Evolutionary conservation across 2,888 invertebrate genomes (phyloP), one percentile per base, ranked within the genome.

Genomic region (Oligia fasciuncula): DNA sequence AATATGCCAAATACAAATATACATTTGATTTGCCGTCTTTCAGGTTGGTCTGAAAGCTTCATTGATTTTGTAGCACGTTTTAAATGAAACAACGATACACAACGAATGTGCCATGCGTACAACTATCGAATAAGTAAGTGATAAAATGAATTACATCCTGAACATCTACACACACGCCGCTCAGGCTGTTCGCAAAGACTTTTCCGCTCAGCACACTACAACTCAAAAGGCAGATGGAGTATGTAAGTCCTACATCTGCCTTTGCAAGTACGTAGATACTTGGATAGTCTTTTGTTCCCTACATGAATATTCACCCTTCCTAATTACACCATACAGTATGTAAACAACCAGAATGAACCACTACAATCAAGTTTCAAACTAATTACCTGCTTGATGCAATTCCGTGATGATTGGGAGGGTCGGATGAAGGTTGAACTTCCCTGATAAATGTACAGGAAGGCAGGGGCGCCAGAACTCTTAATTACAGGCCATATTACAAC

Each of bases 401-500:
- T 70, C 86, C 14, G 9, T 40, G 83, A 57, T 66, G 83, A 75
- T 76, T 29, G 67, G 71, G 13, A 72, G 46, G 23, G 43, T 57
- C 67, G 69, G 51, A 60, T 62, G 73, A 54, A 80, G 77, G 83
- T 83, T 83, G 66, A 84, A 40, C 76, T 60, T 81, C 71, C 60
- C 65, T 88, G 87, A 88, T 85, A 83, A 89, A 88, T 87, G 72
- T 74, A 81, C 51, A 63, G 35, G 60, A 63, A 67, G 66, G 66
- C 69, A 66, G 72, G 65, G 79, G 74, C 46, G 80, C 66, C 77
- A 77, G 79, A 84, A 88, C 87, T 87, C 89, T 91, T 92, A 90
- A 92, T 91, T 90, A 91, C 85, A 51, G 85, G 85, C 86, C 88
- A 87, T 89, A 91, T 90, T 88, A 87, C 86, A 70, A 76, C 76